Evolutionary conservation across 2,797 vertebrate species (phyloP), one percentile per base, ranked within the genome.

Genomic region (Perodicticus potto): DNA sequence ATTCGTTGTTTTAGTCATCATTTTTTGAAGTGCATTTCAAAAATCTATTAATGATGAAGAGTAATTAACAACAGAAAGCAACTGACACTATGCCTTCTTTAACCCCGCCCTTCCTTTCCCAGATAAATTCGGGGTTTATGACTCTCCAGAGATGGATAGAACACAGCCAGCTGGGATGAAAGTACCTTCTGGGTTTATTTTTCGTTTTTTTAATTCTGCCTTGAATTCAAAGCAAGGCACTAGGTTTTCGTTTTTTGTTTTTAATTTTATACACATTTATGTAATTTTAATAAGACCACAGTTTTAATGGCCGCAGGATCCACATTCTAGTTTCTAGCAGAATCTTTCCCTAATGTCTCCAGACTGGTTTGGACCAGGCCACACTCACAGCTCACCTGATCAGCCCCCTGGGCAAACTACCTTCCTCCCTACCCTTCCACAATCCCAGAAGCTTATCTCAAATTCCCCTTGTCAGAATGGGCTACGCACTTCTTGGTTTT

Each of bases 21-120:
- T 63, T 93, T 87, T 94, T 82, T 94, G 4, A 92, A 65, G 45
- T 82, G 0, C 55, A 85, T 87, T 96, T 95, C 53, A 78, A 93
- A 94, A 77, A 29, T 5, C 43, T 92, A 27, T 91, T 43, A 73
- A 43, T 69, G 69, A 5, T 43, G n/a, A 89, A 74, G 70, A 73
- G 27, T 53, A 83, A 93, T 88, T 87, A 92, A 86, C 19, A 89
- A n/a, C 3, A 29, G 11, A 82, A 53, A 63, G 40, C 29, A 65
- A 89, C 53, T 5, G 11, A 25, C 4, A 17, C 5, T 23, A 5
- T 6, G 6, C 5, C 22, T 89, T 80, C 57, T 45, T 80, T 59
- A 92, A 72, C 17, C 1, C 34, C 25, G 27, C 3, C 55, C 17
- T 37, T 11, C 7, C 61, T 69, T 49, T 57, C 23, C 34, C 57